Evolutionary conservation across 1,140 invertebrate species (phyloP).

Genomic region (Theocolax elegans): DNA sequence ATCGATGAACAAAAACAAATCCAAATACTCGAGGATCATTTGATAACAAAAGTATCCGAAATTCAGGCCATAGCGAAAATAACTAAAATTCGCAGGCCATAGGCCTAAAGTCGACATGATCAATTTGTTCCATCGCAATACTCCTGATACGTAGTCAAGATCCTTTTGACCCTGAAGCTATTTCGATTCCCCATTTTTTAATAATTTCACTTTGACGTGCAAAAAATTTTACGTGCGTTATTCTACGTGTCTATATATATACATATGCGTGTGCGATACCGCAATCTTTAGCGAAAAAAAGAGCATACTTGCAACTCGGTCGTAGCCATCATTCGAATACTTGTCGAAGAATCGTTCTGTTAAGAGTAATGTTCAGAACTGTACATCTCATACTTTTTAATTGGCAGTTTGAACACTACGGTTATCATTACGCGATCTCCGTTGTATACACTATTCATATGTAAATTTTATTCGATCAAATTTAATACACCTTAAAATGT

Average conservation of each 20-base stretch:
- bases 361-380: no score
- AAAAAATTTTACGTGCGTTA: no score
- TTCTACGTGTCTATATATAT: no score
- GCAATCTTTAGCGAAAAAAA: neutral
- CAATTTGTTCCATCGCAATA: slow-evolving; percentile 53
- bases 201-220: neutral
- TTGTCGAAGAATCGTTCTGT: neutral
- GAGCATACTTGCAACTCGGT: neutral
- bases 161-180: slow-evolving; percentile 48
- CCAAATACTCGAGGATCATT: slow-evolving; percentile 54
- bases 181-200: neutral
- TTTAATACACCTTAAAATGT: neutral
- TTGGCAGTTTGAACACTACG: no score
- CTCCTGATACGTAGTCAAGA: slow-evolving; percentile 46
- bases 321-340: neutral
- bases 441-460: neutral
- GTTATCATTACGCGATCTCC: no score
- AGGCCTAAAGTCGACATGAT: slow-evolving; percentile 50
- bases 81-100: slow-evolving; percentile 51
- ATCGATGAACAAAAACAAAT: slow-evolving; percentile 52
- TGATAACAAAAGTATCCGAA: slow-evolving; percentile 53
- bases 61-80: slow-evolving; percentile 48
- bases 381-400: no score
- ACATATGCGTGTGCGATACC: no score
- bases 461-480: neutral